These are phyloP conservation scores for Dendrocincla tyrannina DNA, from an alignment of 2,797 vertebrate genomes.

Conservation along the genomic window DNA sequence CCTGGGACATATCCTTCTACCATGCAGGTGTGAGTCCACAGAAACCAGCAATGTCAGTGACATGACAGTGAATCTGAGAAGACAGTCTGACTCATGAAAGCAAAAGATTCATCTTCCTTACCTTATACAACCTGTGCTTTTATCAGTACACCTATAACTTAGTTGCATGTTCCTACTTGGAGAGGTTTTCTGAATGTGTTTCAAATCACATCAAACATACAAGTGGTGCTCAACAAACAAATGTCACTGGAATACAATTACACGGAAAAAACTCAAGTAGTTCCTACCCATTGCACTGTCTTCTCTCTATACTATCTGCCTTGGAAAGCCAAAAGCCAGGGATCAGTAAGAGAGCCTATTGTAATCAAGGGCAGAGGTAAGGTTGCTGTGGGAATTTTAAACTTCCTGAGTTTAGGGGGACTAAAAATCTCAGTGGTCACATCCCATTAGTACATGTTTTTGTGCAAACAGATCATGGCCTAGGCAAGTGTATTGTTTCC, in stretches of 20 bases:
- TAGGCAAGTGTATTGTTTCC: slow-evolving; percentile 28
- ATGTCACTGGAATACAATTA: not conserved
- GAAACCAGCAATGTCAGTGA: not conserved
- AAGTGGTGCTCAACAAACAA: not conserved
- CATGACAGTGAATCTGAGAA: not conserved
- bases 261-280: not conserved
- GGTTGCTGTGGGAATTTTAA: not conserved
- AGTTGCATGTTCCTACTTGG: not conserved
- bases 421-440: not conserved
- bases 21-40: not conserved
- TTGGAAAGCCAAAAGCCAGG: not conserved
- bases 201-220: not conserved
- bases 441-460: not conserved
- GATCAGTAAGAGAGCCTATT: not conserved
- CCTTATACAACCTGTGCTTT: not conserved
- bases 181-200: not conserved
- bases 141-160: not conserved
- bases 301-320: not conserved
- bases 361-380: not conserved
- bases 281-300: not conserved
- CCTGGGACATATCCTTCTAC: not conserved
- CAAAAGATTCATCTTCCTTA: not conserved
- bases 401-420: not conserved
- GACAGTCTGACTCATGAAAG: not conserved
- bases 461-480: not conserved